phyloP scores from a whole-genome alignment of 2,888 invertebrate genomes.

The Didymodactylos carnosus region DNA sequence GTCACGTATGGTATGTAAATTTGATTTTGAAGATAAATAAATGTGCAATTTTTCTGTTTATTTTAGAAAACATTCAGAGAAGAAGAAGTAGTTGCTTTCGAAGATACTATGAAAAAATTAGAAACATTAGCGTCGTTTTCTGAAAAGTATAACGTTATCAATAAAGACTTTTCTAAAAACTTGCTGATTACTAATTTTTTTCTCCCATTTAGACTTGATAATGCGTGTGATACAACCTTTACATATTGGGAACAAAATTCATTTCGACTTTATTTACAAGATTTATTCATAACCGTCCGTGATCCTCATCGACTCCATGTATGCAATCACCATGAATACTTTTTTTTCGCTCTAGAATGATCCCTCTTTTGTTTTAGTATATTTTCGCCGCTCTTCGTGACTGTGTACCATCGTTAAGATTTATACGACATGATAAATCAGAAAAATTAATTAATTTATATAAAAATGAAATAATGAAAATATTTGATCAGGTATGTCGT shows the following conservation, averaged over 20 bases:
- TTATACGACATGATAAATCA: conserved; percentile 26
- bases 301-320: conserved; percentile 47
- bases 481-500: not conserved
- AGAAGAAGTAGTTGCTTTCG: not conserved
- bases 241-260: conserved; percentile 49
- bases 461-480: conserved; percentile 18
- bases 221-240: conserved; percentile 53
- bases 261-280: conserved; percentile 53
- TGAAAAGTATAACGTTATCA: too few relatives aligned
- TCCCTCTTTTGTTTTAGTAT: conserved; percentile 32
- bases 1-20: not conserved
- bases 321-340: conserved; percentile 20
- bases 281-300: conserved; percentile 47
- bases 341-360: not conserved
- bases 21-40: not conserved
- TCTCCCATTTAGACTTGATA: conserved; percentile 35
- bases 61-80: not conserved
- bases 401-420: conserved; percentile 29
- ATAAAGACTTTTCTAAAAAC: too few relatives aligned
- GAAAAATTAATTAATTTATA: conserved; percentile 25
- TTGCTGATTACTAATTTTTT: not conserved
- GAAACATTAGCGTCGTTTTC: not conserved
- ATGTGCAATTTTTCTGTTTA: not conserved
- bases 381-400: conserved; percentile 38
- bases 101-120: not conserved